phyloP scores from a whole-genome alignment of 2,797 vertebrate species.

The Neosilurus hyrtlii region DNA sequence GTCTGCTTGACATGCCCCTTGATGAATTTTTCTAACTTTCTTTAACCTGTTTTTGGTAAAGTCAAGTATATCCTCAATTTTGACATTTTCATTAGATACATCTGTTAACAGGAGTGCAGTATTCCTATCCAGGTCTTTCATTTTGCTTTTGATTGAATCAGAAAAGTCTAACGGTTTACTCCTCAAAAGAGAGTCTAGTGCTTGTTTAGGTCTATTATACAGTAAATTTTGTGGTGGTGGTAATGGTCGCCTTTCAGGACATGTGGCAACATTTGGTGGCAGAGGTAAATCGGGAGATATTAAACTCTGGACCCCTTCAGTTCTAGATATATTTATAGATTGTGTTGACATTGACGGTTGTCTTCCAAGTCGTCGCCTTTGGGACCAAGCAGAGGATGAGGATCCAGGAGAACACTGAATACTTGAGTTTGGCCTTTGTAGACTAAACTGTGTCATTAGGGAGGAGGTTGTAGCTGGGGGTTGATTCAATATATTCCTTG shows the following conservation, averaged over 20 bases:
- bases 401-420: conserved; percentile 9
- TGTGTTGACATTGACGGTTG: conserved; percentile 65
- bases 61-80: conserved; percentile 61
- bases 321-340: not conserved
- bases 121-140: conserved; percentile 22
- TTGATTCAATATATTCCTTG: conserved; percentile 21
- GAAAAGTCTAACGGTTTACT: conserved; percentile 73
- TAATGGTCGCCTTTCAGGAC: conserved; percentile 25
- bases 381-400: conserved; percentile 43
- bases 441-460: conserved; percentile 24
- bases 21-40: conserved; percentile 58
- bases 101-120: not conserved
- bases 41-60: conserved; percentile 72
- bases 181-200: conserved; percentile 48
- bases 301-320: conserved; percentile 14
- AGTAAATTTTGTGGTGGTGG: conserved; percentile 58
- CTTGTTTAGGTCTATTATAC: conserved; percentile 58
- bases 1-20: conserved; percentile 35
- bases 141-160: conserved; percentile 46
- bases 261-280: not conserved
- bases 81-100: conserved; percentile 37
- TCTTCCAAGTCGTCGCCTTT: conserved; percentile 61
- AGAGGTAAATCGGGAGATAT: conserved; percentile 4
- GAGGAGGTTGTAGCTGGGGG: not conserved
- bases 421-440: conserved; percentile 41